Base-by-base conservation (phyloP, 2,797 vertebrate species). In the Momotus momota region DNA sequence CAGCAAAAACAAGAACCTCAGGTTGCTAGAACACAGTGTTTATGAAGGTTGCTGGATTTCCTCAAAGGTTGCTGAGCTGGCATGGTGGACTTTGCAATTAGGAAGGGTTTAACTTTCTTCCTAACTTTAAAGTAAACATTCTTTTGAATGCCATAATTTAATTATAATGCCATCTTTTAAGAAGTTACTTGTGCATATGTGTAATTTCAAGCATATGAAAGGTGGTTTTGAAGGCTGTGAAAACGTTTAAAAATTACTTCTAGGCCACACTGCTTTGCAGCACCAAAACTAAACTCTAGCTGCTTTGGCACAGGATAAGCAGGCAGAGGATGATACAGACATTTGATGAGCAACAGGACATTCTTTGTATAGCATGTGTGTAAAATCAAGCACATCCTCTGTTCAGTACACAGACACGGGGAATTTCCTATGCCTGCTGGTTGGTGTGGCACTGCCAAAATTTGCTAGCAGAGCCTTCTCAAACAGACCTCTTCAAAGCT, bases 41-140 rank as follows among this genome's bases (percentile, higher is more conserved):
- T 58, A 57, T 64, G 52, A 92, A 94, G 51, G 45, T 72, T 91
- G 41, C 52, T 93, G 61, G 27, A 91, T 96, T 95, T 95, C 51
- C 60, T 94, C 58, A 66, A 90, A 83, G 66, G 57, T 46, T 88
- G 40, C 46, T 90, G 33, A 81, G 38, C 22, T 96, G 86, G 54
- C 20, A 33, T 10, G n/a, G 9, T 70, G 10, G 33, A 38, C 43
- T 60, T 73, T 3, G 21, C 66, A 90, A 84, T 71, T 48, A 88
- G 4, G 7, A 74, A n/a, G 5, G 2, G 35, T 78, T 95, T 70
- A 64, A 38, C 15, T 74, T 92, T 94, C n/a, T 90, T 78, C 46
- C 43, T 71, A 9, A 79, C 52, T 84, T 81, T 46, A 72, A 73
- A 58, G 58, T 35, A 86, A 85, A 20, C 77, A n/a, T 62, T 61